Evolutionary conservation across 2,888 invertebrate species (phyloP).

Genomic region (Eilema sororculum): DNA sequence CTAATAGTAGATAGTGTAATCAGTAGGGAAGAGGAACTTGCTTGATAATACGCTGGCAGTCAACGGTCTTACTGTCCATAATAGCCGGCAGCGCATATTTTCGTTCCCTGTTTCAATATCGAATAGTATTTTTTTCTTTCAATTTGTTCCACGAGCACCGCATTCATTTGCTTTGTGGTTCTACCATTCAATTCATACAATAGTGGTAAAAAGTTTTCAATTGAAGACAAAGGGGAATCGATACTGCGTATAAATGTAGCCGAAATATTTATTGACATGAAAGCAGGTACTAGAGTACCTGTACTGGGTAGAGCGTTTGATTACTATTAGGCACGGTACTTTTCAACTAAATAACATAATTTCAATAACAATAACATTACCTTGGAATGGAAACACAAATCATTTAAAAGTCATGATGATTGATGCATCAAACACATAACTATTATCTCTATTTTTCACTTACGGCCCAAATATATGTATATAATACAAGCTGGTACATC

Average conservation of each 20-base stretch:
- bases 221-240: conserved; percentile 51
- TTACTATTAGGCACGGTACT: conserved; percentile 15
- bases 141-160: conserved; percentile 45
- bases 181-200: conserved; percentile 52
- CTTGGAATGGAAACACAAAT: too few species aligned
- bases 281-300: background rate
- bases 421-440: too few species aligned
- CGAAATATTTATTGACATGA: conserved; percentile 32
- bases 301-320: background rate
- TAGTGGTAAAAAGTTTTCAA: conserved; percentile 48
- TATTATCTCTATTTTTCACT: too few species aligned
- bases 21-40: background rate
- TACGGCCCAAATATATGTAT: too few species aligned
- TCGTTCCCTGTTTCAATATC: conserved; percentile 49
- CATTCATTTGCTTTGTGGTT: conserved; percentile 60
- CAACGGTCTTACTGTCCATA: conserved; percentile 27
- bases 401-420: too few species aligned
- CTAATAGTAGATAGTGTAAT: background rate
- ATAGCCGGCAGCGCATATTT: conserved; percentile 40
- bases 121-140: conserved; percentile 50
- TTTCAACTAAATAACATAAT: conserved; percentile 8
- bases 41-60: background rate
- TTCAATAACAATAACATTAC: too few species aligned
- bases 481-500: too few species aligned
- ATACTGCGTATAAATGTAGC: conserved; percentile 36